These are phyloP conservation scores for Chloroceryle aenea DNA, from an alignment of 2,113 vertebrate genomes.

Conservation along the genomic window DNA sequence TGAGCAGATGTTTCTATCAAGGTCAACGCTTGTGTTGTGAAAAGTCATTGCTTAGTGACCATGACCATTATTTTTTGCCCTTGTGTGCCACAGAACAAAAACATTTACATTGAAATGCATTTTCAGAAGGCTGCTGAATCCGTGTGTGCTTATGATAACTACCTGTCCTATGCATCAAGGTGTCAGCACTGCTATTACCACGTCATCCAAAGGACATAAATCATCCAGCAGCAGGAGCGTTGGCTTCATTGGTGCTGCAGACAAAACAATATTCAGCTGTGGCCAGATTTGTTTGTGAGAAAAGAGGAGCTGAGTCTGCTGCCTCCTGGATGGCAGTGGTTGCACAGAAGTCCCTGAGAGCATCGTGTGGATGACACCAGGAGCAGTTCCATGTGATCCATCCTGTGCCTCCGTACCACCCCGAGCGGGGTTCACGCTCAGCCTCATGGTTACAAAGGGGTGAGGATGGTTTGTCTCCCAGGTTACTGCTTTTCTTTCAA, in stretches of 20 bases:
- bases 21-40: neutral
- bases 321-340: neutral
- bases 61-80: neutral
- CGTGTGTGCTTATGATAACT: neutral
- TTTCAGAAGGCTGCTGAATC: neutral
- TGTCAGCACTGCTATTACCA: neutral
- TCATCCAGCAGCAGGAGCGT: neutral
- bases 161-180: neutral
- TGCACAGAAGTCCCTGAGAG: neutral
- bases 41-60: neutral
- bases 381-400: neutral
- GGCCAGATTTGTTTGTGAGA: neutral
- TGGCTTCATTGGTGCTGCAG: neutral
- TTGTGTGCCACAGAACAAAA: neutral
- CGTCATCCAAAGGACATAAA: neutral
- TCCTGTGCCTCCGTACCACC: neutral
- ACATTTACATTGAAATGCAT: neutral
- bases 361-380: rapidly evolving
- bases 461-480: neutral
- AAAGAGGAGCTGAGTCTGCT: neutral
- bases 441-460: neutral
- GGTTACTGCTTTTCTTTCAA: neutral
- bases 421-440: neutral
- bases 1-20: neutral
- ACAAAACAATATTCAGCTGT: neutral